Percentiles rank a stretch among this genome's conserved stretches.
These are phyloP conservation scores for Acrobeloides nanus DNA, from an alignment of 2,888 invertebrate genomes.

Conservation along the genomic window DNA sequence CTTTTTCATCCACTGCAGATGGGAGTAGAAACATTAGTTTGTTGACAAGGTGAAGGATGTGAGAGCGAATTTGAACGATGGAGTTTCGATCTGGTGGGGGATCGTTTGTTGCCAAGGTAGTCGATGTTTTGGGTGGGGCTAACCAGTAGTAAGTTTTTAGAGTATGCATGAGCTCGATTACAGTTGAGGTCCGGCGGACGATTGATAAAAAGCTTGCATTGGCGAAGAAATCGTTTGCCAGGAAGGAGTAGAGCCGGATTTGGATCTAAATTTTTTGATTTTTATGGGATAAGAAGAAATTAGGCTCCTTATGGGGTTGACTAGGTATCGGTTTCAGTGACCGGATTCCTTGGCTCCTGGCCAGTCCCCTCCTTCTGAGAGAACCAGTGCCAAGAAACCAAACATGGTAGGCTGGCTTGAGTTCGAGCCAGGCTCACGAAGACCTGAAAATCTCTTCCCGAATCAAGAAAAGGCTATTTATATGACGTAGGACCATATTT, in stretches of 20 bases:
- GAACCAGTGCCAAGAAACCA: no score
- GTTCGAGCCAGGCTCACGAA: no score
- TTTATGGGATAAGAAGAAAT: no score
- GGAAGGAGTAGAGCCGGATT: slow-evolving; percentile 75
- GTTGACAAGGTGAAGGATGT: slow-evolving; percentile 66
- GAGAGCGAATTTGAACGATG: slow-evolving; percentile 21
- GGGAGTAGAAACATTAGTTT: slow-evolving; percentile 31
- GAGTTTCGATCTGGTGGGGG: slow-evolving; percentile 10
- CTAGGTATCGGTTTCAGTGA: no score
- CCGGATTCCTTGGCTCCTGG: no score
- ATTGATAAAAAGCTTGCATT: slow-evolving; percentile 70
- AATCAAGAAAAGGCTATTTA: no score
- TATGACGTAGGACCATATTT: no score
- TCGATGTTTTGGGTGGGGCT: slow-evolving; percentile 73
- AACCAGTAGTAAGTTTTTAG: slow-evolving; percentile 99
- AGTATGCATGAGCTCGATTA: slow-evolving; percentile 90
- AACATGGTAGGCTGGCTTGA: no score
- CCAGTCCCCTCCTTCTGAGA: no score
- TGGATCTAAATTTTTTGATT: slow-evolving; percentile 21
- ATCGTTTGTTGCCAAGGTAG: no score
- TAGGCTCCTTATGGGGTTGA: no score
- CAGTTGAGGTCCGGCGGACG: slow-evolving; percentile 77
- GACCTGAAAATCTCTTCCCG: no score
- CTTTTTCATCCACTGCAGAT: slow-evolving; percentile 70
- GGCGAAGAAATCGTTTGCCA: slow-evolving; percentile 95